Base-by-base conservation (phyloP, 2,888 invertebrate species). In the Eurytoma californica region DNA sequence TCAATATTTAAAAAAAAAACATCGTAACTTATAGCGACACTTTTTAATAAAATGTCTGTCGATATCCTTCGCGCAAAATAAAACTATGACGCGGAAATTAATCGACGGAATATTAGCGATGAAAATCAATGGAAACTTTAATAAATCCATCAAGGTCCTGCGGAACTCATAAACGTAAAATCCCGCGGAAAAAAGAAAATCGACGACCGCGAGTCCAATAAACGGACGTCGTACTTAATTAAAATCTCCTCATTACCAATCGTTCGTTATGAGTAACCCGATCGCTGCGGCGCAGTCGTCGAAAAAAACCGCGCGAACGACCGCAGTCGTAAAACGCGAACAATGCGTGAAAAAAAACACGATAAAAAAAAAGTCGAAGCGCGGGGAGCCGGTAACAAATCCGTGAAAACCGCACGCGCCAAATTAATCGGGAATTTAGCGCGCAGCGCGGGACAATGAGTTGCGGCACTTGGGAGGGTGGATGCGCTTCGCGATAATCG, bases 361-460 rank as follows among this genome's bases (percentile, higher is more conserved):
- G 14, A 30, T 57, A 77, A 70, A 70, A 24, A 65, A 49, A 65
- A 61, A 39, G 30, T 0, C 24, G 9, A 30, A 16, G 13, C 20
- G 24, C n/a, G 3, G 0, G 49, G 9, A 30, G 16, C 55, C 16
- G 47, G 70, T 79, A 66, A 79, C 70, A 74, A 74, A 79, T 79
- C 69, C 66, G 66, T 1, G 74, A 74, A 74, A 79, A 73, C 70
- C 73, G 0, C 73, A 65, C 20, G 73, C 47, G 68, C 60, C 60
- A 74, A 79, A 79, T 79, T 74, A 79, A 79, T 79, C 70, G 79
- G 51, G 74, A 79, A 74, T 79, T 73, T 69, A 69, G 69, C 57
- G 65, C 53, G 39, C 47, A 13, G 20, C 28, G 61, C 39, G 24
- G 24, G 24, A 39, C 7, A 39, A 39, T 39, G 39, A 39, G 39